phyloP scores from a whole-genome alignment of 2,888 invertebrate genomes.

The Druceiella hillmani region DNA sequence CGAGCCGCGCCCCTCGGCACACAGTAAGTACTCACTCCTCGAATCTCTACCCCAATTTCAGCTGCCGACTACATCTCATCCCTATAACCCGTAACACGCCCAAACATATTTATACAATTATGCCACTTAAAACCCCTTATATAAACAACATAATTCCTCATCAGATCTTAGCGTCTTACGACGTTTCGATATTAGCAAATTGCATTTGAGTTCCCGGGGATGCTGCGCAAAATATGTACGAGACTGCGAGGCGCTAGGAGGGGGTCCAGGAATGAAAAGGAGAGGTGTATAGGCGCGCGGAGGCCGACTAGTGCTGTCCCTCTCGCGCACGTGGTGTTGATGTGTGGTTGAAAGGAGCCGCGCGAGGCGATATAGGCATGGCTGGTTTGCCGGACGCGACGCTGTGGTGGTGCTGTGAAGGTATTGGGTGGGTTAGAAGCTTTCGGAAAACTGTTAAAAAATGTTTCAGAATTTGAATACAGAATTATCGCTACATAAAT shows the following conservation, averaged over 20 bases:
- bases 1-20: constrained; percentile 53
- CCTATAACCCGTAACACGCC: constrained; percentile 3
- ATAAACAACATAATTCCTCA: too few relatives aligned
- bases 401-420: constrained; percentile 20
- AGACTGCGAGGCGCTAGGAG: constrained; percentile 49
- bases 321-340: constrained; percentile 28
- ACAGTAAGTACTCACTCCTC: constrained; percentile 52
- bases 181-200: constrained; percentile 44
- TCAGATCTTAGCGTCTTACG: constrained; percentile 26
- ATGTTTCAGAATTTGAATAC: too few relatives aligned
- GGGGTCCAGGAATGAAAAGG: constrained; percentile 37
- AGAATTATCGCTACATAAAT: too few relatives aligned
- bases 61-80: constrained; percentile 34
- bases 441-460: constrained; percentile 5
- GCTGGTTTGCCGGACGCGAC: constrained; percentile 46
- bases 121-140: too few relatives aligned
- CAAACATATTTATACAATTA: not conserved
- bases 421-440: not conserved
- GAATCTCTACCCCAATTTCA: constrained; percentile 53
- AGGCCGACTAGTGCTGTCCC: too few relatives aligned
- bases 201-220: constrained; percentile 51
- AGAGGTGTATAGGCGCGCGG: constrained; percentile 11
- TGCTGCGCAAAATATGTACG: constrained; percentile 57
- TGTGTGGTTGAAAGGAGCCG: constrained; percentile 28
- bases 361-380: constrained; percentile 36